Evolutionary conservation across 2,888 invertebrate species (phyloP).

Genomic region (Cheilosia variabilis): DNA sequence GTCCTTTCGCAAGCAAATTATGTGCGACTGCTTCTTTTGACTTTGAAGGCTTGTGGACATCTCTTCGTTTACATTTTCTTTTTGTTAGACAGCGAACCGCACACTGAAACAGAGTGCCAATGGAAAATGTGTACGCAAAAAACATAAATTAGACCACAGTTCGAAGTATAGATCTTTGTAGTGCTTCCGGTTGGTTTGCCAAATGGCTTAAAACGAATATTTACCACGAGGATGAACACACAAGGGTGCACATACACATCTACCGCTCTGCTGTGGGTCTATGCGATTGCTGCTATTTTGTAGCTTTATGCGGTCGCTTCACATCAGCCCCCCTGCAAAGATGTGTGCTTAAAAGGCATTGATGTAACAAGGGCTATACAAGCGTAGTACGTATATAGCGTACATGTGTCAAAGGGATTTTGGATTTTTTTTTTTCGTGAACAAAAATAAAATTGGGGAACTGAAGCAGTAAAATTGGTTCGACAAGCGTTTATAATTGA

Average conservation of each 20-base stretch:
- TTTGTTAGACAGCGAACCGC: constrained; percentile 50
- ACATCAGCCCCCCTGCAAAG: constrained; percentile 53
- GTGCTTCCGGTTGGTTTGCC: constrained; percentile 71
- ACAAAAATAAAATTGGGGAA: constrained; percentile 68
- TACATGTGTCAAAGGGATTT: constrained; percentile 63
- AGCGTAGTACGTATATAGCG: constrained; percentile 25
- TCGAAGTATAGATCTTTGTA: constrained; percentile 70
- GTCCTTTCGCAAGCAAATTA: constrained; percentile 58
- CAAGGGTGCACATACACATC: constrained; percentile 22
- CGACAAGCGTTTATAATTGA: constrained; percentile 66
- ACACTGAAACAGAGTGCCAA: constrained; percentile 6
- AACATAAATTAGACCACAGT: constrained; percentile 69
- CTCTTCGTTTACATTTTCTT: constrained; percentile 26
- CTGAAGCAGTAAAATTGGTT: constrained; percentile 72
- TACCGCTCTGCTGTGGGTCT: constrained; percentile 24
- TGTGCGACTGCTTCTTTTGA: constrained; percentile 54
- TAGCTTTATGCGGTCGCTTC: constrained; percentile 54
- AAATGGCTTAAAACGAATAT: constrained; percentile 71
- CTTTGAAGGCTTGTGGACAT: constrained; percentile 61
- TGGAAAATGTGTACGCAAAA: constrained; percentile 41
- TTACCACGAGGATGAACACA: constrained; percentile 64
- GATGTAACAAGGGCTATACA: constrained; percentile 64
- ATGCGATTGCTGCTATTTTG: constrained; percentile 35
- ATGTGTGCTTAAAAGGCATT: constrained; percentile 48
- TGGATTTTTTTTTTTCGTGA: neutral